Base-by-base conservation (phyloP, 2,113 vertebrate genomes). In the Ophthalmolycus amberensis region DNA sequence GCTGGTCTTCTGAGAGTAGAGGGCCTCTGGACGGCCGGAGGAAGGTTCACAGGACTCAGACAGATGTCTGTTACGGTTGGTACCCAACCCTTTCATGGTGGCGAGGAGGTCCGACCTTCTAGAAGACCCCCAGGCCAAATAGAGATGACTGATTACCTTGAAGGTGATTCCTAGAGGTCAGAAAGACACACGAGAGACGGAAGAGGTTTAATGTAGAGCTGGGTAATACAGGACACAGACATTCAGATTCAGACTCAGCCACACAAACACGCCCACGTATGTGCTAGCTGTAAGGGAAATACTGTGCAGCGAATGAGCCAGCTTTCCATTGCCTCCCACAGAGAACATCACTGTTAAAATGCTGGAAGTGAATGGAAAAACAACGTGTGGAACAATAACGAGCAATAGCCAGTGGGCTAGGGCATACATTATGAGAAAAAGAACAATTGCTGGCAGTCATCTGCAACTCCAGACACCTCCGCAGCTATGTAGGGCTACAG, bases 31-130 rank as follows among this genome's bases (percentile, higher is more conserved):
- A 85, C 94, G 92, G 67, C 87, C 89, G 9, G 78, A 25, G 10
- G 95, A 83, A 79, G 96, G 96, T 74, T 99, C 97, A 90, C 97
- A 96, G 92, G 97, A 97, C 66, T 99, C 97, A 0, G 98, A 97
- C 82, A 97, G 95, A 90, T 98, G 97, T 84, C 96, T 96, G 90
- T 95, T 96, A 91, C 97, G 98, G 90, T 96, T 97, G 89, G 97
- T 96, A 92, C 96, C 97, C 93, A 99, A 95, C 92, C 98, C 97
- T 95, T 99, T 99, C 98, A 99, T 99, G 94, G 91, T 95, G 92
- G 90, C 71, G 20, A 85, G 88, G 82, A 94, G 91, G 90, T 84
- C 79, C 54, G 86, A 91, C 92, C 94, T 87, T 89, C 93, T 94
- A 95, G 76, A 92, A 90, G 89, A 94, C 93, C 85, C 82, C 89